These are phyloP conservation scores for Oxyruncus cristatus DNA, from an alignment of 2,113 vertebrate species.

Conservation along the genomic window DNA sequence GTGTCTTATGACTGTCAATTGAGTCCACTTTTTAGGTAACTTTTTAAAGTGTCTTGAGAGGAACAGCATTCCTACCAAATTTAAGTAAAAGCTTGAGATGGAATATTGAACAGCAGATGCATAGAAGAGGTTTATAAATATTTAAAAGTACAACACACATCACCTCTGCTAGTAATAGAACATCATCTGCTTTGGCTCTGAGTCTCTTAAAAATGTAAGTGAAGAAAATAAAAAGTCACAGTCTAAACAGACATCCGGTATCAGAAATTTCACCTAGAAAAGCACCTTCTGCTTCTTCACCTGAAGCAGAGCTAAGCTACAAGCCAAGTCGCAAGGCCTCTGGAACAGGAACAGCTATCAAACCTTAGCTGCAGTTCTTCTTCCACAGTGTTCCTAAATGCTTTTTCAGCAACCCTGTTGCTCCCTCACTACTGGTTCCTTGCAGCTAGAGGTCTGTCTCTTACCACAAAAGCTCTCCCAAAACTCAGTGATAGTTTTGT, in stretches of 20 bases:
- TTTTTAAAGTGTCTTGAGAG: neutral
- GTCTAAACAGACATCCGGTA: neutral
- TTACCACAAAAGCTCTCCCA: neutral
- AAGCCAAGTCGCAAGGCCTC: neutral
- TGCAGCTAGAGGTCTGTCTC: neutral
- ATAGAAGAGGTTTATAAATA: neutral
- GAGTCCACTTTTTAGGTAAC: neutral
- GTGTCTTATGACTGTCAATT: neutral
- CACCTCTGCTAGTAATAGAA: neutral
- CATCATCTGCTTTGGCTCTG: neutral
- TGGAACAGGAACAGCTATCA: neutral
- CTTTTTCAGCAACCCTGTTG: neutral
- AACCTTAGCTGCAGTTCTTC: neutral
- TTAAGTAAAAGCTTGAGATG: neutral
- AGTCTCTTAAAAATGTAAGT: neutral
- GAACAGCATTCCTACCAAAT: neutral
- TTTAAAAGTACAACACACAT: neutral
- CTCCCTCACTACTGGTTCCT: neutral
- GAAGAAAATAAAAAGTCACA: neutral
- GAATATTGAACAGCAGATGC: neutral
- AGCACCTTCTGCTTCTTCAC: too few relatives aligned
- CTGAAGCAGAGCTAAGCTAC: neutral
- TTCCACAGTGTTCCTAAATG: accelerated
- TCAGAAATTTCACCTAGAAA: neutral
- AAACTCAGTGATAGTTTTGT: neutral